Base-by-base conservation (phyloP, 2,797 vertebrate species). In the Cheirogaleus major region DNA sequence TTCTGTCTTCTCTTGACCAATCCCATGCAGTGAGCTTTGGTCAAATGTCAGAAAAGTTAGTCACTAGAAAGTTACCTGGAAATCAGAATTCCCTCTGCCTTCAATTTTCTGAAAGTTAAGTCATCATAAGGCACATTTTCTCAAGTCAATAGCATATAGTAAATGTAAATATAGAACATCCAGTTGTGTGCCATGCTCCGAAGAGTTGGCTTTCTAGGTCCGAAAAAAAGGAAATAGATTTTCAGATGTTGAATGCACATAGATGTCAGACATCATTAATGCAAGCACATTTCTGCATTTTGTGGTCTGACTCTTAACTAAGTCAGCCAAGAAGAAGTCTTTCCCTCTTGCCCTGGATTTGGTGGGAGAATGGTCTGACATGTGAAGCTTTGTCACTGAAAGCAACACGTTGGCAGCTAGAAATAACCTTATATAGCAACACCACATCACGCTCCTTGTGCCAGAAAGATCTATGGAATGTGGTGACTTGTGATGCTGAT, bases 371-470 rank as follows among this genome's bases (percentile, higher is more conserved):
- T 0, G 43, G 27, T 48, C 50, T 32, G 23, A 57, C n/a, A 32
- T 18, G 6, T 1, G 59, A 75, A 87, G 11, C 27, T 57, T 43
- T 82, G 72, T 59, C 52, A 1, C 52, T 55, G 50, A 80, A 85
- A 70, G 30, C 63, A 50, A 32, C 15, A 27, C 32, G 59, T n/a
- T 25, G 63, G 76, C 57, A n/a, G 52, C 45, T 67, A 27, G 57
- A 88, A 95, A 92, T 75, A 41, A 27, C 88, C 96, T 86, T 96
- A 76, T 83, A 61, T 67, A 76, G 96, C 27, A 93, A 45, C 30
- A 11, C 1, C 0, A 0, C 22, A 73, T 96, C 86, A 67, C 2
- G 43, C 4, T 30, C 17, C 17, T 59, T 23, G 30, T 27, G 76
- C 41, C 91, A 27, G 70, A 89, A 88, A 89, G 70, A 83, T 69